phyloP scores from a whole-genome alignment of 1,140 invertebrate species.

The Diuraphis noxia region DNA sequence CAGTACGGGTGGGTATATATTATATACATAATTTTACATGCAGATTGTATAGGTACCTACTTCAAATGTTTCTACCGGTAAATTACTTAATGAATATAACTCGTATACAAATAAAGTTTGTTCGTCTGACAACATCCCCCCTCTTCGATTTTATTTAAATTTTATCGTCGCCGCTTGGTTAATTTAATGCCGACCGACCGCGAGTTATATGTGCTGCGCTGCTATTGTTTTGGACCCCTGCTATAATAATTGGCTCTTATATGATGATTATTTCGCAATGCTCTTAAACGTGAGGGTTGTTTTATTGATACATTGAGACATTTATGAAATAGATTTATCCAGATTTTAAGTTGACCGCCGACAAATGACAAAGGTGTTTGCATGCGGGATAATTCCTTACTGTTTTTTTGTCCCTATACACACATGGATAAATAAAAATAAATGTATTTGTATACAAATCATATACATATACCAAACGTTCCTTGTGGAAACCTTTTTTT shows the following conservation, averaged over 20 bases:
- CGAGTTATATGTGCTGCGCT: background rate
- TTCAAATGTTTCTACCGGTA: background rate
- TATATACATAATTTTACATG: background rate
- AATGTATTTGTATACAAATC: background rate
- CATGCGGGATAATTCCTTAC: background rate
- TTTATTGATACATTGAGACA: background rate
- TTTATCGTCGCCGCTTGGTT: background rate
- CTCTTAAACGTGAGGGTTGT: background rate
- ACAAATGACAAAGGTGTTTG: background rate
- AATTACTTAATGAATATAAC: background rate
- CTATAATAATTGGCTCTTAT: conserved; percentile 24
- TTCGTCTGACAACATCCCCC: background rate
- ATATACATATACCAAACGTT: background rate
- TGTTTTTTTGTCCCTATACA: background rate
- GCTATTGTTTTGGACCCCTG: conserved; percentile 8
- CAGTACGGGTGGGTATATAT: background rate
- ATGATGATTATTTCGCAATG: conserved; percentile 6
- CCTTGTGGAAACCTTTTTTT: background rate
- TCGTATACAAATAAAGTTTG: conserved; percentile 13
- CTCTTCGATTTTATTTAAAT: background rate
- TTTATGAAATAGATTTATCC: background rate
- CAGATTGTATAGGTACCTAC: background rate
- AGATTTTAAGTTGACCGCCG: background rate
- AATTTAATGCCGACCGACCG: conserved; percentile 17
- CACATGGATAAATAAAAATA: background rate